Evolutionary conservation across 2,113 vertebrate genomes (phyloP).

Genomic region (Neofelis nebulosa): DNA sequence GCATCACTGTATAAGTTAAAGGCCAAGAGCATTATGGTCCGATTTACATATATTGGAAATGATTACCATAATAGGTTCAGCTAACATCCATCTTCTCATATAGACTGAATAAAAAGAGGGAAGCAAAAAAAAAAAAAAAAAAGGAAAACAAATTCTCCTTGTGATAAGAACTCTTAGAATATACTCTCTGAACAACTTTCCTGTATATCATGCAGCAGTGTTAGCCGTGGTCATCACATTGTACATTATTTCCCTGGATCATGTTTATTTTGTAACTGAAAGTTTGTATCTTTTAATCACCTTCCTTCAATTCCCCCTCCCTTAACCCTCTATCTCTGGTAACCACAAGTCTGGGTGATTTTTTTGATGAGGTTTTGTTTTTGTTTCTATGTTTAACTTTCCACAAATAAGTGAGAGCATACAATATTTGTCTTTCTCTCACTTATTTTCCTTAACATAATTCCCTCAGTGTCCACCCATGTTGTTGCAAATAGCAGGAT

Average conservation of each 20-base stretch:
- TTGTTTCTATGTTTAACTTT: not conserved
- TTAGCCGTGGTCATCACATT: not conserved
- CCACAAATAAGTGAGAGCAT: not conserved
- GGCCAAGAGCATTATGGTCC: too few species aligned
- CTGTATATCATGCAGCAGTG: not conserved
- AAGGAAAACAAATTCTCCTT: not conserved
- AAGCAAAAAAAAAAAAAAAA: not conserved
- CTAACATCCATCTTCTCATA: not conserved
- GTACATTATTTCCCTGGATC: not conserved
- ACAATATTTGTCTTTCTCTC: not conserved
- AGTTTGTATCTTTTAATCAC: not conserved
- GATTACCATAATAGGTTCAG: not conserved
- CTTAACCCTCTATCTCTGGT: not conserved
- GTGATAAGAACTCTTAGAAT: not conserved
- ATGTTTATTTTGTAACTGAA: not conserved
- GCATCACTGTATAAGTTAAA: not conserved
- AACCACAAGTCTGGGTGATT: not conserved
- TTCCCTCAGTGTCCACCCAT: not conserved
- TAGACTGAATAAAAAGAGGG: not conserved
- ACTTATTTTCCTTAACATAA: not conserved
- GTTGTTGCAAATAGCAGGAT: not conserved
- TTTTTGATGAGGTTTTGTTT: not conserved
- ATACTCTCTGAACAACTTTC: not conserved
- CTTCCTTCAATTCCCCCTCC: not conserved
- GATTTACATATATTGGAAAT: not conserved